Evolutionary conservation across 2,797 vertebrate genomes (phyloP).

Genomic region (Gambusia yucatana): DNA sequence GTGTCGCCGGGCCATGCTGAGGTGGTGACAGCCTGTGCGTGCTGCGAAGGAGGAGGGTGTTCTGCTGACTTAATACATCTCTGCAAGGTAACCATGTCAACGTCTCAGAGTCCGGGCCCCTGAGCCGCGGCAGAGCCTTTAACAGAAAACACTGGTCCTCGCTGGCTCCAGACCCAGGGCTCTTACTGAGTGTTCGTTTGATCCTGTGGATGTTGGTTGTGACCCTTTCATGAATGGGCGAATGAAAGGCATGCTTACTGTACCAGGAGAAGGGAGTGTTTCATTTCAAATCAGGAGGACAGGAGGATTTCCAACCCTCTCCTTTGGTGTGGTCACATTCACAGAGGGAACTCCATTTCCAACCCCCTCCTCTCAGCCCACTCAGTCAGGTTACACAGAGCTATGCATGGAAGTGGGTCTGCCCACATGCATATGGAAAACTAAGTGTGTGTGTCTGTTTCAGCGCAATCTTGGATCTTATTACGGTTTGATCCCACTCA

Average conservation of each 20-base stretch:
- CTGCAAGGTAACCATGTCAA: constrained; percentile 73
- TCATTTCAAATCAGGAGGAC: constrained; percentile 77
- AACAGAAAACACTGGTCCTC: constrained; percentile 62
- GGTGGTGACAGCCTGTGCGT: constrained; percentile 78
- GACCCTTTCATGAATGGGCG: constrained; percentile 30
- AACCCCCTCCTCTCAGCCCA: constrained; percentile 67
- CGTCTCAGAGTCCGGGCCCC: constrained; percentile 52
- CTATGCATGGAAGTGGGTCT: constrained; percentile 46
- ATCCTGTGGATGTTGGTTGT: constrained; percentile 58
- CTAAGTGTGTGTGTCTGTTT: constrained; percentile 71
- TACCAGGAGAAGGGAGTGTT: constrained; percentile 77
- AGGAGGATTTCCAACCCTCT: constrained; percentile 73
- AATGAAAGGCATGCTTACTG: constrained; percentile 60
- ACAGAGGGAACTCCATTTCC: constrained; percentile 70
- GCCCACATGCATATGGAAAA: constrained; percentile 61
- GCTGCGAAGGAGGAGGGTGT: constrained; percentile 48
- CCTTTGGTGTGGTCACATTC: constrained; percentile 80
- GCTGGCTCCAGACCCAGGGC: constrained; percentile 42
- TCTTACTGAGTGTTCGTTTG: constrained; percentile 54
- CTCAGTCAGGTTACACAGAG: constrained; percentile 68
- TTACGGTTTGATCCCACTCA: constrained; percentile 88
- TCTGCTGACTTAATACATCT: constrained; percentile 67
- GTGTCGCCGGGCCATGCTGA: constrained; percentile 79
- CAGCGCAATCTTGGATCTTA: constrained; percentile 81
- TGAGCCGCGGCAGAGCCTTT: constrained; percentile 53